phyloP scores from a whole-genome alignment of 2,113 vertebrate species.

The Murina feae region DNA sequence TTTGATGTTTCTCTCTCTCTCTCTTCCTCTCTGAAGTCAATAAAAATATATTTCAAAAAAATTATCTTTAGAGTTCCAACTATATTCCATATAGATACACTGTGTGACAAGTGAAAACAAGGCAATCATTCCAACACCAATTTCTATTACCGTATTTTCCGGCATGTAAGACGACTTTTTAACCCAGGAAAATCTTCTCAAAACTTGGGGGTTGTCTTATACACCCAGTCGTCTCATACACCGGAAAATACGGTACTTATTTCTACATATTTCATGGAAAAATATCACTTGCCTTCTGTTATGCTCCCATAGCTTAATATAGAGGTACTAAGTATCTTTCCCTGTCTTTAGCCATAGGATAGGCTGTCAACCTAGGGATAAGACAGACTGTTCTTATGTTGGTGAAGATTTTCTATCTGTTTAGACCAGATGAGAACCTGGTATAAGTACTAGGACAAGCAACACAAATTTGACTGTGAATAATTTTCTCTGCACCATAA shows the following conservation, averaged over 20 bases:
- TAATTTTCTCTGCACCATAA: background rate
- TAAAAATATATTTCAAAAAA: too few species aligned
- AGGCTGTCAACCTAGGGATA: background rate
- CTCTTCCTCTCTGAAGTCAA: too few species aligned
- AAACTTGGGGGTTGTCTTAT: too few species aligned
- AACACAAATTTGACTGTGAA: background rate
- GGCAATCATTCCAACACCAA: background rate
- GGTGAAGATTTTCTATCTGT: background rate
- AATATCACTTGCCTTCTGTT: background rate
- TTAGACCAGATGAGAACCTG: background rate
- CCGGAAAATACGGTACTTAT: too few species aligned
- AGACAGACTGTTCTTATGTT: background rate
- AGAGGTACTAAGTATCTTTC: background rate
- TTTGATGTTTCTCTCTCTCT: too few species aligned
- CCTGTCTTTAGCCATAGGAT: background rate
- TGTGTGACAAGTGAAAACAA: background rate
- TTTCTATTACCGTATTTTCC: too few species aligned
- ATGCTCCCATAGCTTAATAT: background rate
- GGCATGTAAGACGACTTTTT: too few species aligned
- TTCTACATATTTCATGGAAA: background rate
- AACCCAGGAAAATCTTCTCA: too few species aligned
- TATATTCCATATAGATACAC: background rate
- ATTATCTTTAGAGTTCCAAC: background rate
- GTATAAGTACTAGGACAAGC: background rate
- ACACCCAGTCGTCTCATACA: too few species aligned